Percentiles rank a stretch among this genome's conserved stretches.
Evolutionary conservation across 1,140 invertebrate genomes (phyloP).

Genomic region (Drepana arcuata): DNA sequence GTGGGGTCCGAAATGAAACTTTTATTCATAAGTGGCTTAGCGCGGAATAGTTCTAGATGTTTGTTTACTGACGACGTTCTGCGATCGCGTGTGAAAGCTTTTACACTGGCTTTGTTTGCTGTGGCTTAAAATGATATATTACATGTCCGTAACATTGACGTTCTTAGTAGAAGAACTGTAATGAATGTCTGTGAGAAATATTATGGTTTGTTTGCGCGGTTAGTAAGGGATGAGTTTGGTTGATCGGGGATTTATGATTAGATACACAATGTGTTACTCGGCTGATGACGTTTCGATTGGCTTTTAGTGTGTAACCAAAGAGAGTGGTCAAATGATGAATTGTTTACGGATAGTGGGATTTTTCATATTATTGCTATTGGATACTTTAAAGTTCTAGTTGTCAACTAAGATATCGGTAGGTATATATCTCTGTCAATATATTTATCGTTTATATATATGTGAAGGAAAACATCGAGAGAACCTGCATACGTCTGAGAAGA

Average conservation of each 20-base stretch:
- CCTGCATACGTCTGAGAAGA: too few relatives aligned
- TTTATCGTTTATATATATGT: too few relatives aligned
- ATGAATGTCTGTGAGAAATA: constrained; percentile 32
- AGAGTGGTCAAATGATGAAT: too few relatives aligned
- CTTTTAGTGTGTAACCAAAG: neutral
- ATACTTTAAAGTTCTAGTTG: too few relatives aligned
- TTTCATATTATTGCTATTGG: too few relatives aligned
- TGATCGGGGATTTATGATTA: constrained; percentile 2
- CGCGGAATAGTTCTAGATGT: constrained; percentile 49
- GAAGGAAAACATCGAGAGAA: too few relatives aligned
- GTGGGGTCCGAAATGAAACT: constrained; percentile 53
- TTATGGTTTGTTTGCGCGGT: constrained; percentile 40
- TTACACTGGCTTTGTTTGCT: constrained; percentile 53
- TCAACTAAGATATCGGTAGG: too few relatives aligned
- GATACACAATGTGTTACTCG: constrained; percentile 6
- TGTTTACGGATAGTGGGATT: too few relatives aligned
- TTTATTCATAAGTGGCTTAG: constrained; percentile 68
- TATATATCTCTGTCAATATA: too few relatives aligned
- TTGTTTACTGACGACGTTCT: constrained; percentile 51
- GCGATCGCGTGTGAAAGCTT: constrained; percentile 63
- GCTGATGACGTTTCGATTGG: constrained; percentile 4
- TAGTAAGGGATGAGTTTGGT: constrained; percentile 3
- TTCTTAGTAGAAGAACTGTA: constrained; percentile 47
- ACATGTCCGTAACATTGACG: constrained; percentile 53
- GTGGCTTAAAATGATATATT: constrained; percentile 66